Base-by-base conservation (phyloP, 2,797 vertebrate genomes). In the Gallinago stenura region DNA sequence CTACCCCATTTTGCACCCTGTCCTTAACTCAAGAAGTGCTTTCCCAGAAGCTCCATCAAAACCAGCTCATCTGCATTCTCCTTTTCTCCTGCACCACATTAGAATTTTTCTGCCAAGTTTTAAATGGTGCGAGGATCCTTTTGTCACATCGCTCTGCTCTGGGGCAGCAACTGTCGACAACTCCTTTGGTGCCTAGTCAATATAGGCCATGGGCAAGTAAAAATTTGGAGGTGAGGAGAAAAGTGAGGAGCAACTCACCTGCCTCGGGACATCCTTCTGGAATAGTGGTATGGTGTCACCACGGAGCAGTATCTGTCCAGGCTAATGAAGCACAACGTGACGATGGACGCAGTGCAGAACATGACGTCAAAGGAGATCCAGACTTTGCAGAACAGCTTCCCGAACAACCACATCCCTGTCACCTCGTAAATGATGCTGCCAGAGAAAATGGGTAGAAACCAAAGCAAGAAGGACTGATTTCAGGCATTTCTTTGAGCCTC, bases 361-460 rank as follows among this genome's bases (percentile, higher is more conserved):
- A 99, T 98, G 90, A 99, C 99, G 17, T 99, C 98, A 21, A 98
- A 99, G 76, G 98, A 98, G 94, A 99, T 98, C 98, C 98, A 99
- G 78, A 98, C 98, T 81, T 98, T 98, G 79, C 98, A 99, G 97
- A 99, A 99, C 94, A 97, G 89, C 90, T 93, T 97, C 64, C 98
- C 98, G 0, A 98, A 98, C 37, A 98, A 57, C 98, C 98, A 98
- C 94, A 96, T 95, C 33, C 98, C 98, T 0, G 97, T 98, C 92
- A 98, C 98, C 95, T 98, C 97, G 0, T 98, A 98, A 75, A 98
- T 97, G 65, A 98, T 98, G 31, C 98, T 98, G 95, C 0, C 1
- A 25, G 56, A 64, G 53, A 43, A 56, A 89, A 77, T 0, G 0
- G 35, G 43, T 9, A 56, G 25, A 14, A 62, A 31, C 24, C 58